Conservation (phyloP, 2,797 vertebrate species). For the Diplodus sargus region DNA sequence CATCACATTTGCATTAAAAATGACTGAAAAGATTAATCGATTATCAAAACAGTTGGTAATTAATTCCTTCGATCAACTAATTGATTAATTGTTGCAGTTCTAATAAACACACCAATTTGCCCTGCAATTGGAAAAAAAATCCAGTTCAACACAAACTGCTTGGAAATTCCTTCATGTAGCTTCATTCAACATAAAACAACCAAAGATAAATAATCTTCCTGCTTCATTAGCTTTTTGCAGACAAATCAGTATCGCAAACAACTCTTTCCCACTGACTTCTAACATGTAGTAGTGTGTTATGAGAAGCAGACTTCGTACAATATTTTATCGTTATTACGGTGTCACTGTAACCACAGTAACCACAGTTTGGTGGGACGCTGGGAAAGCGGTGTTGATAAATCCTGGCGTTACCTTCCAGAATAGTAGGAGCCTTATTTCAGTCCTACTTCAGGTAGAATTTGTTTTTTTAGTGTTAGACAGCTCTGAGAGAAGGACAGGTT, state of each 20-base stretch:
- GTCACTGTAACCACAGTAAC: neutral
- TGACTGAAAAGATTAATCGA: neutral
- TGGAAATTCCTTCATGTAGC: constrained; percentile 55
- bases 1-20: too few species aligned
- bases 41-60: too few species aligned
- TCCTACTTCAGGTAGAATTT: constrained; percentile 48
- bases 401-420: constrained; percentile 18
- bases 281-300: neutral
- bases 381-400: constrained; percentile 37
- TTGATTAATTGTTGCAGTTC: neutral
- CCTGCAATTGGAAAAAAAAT: constrained; percentile 31
- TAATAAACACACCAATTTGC: constrained; percentile 23
- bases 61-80: too few species aligned
- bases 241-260: constrained; percentile 36
- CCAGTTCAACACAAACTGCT: neutral
- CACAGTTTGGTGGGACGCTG: constrained; percentile 17
- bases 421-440: constrained; percentile 7
- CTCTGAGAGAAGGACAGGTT: constrained; percentile 29
- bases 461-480: constrained; percentile 54
- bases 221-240: constrained; percentile 26
- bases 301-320: constrained; percentile 28
- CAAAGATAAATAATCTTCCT: constrained; percentile 23
- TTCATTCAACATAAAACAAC: constrained; percentile 43
- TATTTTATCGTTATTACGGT: constrained; percentile 28
- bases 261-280: constrained; percentile 40